These are phyloP conservation scores for Recurvirostra avosetta DNA, from an alignment of 2,113 vertebrate species.

Conservation along the genomic window DNA sequence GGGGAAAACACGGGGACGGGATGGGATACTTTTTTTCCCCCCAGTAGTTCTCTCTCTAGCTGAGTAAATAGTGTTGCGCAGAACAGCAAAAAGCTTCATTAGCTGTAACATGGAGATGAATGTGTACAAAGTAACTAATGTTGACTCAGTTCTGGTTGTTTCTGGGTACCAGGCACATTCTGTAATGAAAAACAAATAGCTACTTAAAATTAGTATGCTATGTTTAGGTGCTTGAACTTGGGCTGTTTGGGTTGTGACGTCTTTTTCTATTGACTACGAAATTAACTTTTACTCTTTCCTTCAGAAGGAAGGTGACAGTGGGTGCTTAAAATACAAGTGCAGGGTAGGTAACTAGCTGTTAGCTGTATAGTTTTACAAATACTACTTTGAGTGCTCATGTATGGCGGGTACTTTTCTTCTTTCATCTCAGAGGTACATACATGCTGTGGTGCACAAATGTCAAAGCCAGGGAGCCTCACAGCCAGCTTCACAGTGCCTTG, in stretches of 20 bases:
- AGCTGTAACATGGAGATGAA: not conserved
- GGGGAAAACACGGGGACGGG: accelerated
- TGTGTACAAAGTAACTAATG: not conserved
- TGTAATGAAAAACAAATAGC: not conserved
- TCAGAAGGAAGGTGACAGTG: not conserved
- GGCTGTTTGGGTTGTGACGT: not conserved
- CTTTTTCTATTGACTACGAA: not conserved
- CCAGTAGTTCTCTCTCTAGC: not conserved
- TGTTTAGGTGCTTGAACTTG: not conserved
- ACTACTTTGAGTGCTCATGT: accelerated
- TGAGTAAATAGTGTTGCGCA: not conserved
- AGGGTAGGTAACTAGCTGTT: not conserved
- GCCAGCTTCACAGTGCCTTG: not conserved
- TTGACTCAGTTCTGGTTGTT: not conserved
- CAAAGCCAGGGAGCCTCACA: not conserved
- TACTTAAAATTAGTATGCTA: not conserved
- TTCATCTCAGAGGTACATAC: accelerated
- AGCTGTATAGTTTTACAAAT: not conserved
- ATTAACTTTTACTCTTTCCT: not conserved
- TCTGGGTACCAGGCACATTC: not conserved
- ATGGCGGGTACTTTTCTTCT: not conserved
- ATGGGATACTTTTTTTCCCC: not conserved
- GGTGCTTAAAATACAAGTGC: not conserved
- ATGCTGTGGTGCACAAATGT: not conserved
- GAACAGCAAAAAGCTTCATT: not conserved